Percentiles rank a stretch among this genome's conserved stretches.
These are phyloP conservation scores for Eupithecia vulgata DNA, from an alignment of 2,888 invertebrate genomes.

Conservation along the genomic window DNA sequence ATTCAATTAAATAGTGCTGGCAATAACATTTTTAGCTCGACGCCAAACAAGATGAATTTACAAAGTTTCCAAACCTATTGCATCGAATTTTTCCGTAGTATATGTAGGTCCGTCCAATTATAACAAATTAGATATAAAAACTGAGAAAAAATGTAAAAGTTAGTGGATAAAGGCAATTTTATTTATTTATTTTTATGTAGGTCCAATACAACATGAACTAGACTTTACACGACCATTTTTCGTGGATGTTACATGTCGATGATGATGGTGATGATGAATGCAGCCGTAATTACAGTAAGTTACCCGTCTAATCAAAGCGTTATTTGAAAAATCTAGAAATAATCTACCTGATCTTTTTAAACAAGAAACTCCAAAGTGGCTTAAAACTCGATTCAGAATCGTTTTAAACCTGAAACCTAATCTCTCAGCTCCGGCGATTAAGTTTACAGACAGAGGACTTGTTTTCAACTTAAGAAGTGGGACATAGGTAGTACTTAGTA, in stretches of 20 bases:
- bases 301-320: background rate
- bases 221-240: too few species aligned
- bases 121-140: too few species aligned
- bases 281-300: background rate
- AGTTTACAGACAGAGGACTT: slow-evolving; percentile 19
- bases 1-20: too few species aligned
- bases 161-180: too few species aligned
- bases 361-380: slow-evolving; percentile 17
- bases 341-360: background rate
- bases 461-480: background rate
- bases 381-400: slow-evolving; percentile 27
- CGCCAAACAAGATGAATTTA: too few species aligned
- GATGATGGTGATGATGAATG: background rate
- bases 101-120: too few species aligned
- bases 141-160: too few species aligned
- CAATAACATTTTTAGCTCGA: too few species aligned
- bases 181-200: too few species aligned
- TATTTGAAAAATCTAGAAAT: slow-evolving; percentile 8
- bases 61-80: too few species aligned
- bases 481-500: background rate
- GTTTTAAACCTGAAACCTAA: slow-evolving; percentile 26
- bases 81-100: too few species aligned
- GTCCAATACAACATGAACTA: too few species aligned
- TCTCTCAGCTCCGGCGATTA: slow-evolving; percentile 22
- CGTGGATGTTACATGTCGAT: background rate